Conservation (phyloP, 2,888 invertebrate genomes). For the Thysanoteuthis rhombus region DNA sequence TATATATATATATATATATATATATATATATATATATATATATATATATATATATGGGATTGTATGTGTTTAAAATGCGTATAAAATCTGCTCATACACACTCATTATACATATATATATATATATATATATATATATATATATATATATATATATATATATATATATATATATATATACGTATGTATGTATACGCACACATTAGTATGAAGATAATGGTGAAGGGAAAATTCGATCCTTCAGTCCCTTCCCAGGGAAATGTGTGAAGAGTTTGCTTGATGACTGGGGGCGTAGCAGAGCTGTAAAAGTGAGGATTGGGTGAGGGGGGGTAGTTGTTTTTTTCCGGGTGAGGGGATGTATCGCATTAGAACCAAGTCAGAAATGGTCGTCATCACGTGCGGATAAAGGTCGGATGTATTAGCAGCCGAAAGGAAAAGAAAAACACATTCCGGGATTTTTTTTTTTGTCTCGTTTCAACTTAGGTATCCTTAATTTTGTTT, state of each 20-base stretch:
- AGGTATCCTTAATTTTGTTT: background rate
- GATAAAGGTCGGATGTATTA: constrained; percentile 12
- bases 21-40: background rate
- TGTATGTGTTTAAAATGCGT: too few species aligned
- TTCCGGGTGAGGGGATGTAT: background rate
- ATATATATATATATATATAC: background rate
- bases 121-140: too few species aligned
- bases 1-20: constrained; percentile 1
- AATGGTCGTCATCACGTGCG: background rate
- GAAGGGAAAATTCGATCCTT: background rate
- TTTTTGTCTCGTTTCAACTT: background rate
- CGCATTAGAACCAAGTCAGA: background rate
- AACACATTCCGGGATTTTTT: background rate
- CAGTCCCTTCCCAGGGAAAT: background rate
- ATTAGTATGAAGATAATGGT: background rate
- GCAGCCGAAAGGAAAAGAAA: constrained; percentile 12
- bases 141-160: background rate
- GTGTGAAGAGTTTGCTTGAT: background rate
- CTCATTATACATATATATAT: background rate
- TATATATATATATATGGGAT: too few species aligned
- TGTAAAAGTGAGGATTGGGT: background rate
- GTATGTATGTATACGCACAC: background rate
- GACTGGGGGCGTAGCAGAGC: background rate
- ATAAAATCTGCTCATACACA: too few species aligned
- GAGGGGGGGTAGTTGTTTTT: background rate